Conservation (phyloP, 1,140 invertebrate species). For the Babylonia areolata region DNA sequence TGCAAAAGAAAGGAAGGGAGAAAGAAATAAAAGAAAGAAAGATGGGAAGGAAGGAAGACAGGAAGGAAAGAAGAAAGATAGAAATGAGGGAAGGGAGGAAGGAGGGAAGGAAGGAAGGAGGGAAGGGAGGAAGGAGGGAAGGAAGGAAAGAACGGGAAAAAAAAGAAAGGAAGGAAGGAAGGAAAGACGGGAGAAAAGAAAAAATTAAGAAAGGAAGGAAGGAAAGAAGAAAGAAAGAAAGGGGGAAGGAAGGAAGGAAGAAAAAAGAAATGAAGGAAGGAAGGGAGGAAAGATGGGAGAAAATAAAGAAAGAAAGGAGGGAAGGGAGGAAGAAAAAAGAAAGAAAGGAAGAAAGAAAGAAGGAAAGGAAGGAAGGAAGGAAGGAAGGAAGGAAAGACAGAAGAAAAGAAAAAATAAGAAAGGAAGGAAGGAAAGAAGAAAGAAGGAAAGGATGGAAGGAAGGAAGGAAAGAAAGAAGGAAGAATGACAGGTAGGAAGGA, state of each 20-base stretch:
- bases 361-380: neutral
- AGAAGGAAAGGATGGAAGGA: neutral
- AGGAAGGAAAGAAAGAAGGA: too few relatives aligned
- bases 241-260: neutral
- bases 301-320: neutral
- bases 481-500: neutral
- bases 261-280: neutral
- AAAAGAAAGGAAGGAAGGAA: too few relatives aligned
- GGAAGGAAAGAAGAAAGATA: neutral
- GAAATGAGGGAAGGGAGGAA: neutral
- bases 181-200: neutral
- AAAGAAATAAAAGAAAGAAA: too few relatives aligned
- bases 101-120: neutral
- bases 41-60: neutral
- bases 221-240: neutral
- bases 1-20: too few relatives aligned
- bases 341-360: neutral
- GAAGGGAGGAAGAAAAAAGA: neutral
- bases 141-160: neutral
- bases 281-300: neutral
- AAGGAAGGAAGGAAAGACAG: too few relatives aligned
- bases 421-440: neutral
- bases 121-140: neutral
- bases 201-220: neutral
- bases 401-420: neutral